Conservation (phyloP, 1,140 invertebrate species). For the Carposina sasakii region DNA sequence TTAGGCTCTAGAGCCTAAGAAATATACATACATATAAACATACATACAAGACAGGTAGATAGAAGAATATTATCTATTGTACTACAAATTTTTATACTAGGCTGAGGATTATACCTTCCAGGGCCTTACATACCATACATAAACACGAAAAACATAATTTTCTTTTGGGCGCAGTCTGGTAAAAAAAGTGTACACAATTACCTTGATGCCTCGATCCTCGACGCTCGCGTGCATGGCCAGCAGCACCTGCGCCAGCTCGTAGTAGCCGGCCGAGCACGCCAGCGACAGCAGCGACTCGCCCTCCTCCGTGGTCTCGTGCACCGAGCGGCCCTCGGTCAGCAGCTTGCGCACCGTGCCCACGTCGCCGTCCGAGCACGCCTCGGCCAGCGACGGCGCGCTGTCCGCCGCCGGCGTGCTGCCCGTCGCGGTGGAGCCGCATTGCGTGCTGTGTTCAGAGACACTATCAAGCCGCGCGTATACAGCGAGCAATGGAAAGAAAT, state of each 20-base stretch:
- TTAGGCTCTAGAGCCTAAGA: too few relatives aligned
- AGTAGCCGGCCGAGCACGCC: conserved; percentile 94
- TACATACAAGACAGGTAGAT: too few relatives aligned
- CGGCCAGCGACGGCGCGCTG: conserved; percentile 79
- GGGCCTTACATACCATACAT: too few relatives aligned
- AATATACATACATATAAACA: too few relatives aligned
- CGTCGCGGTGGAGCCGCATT: conserved; percentile 58
- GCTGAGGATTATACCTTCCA: too few relatives aligned
- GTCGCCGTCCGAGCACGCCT: conserved; percentile 94
- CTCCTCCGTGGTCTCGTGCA: conserved; percentile 94
- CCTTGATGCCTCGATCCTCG: conserved; percentile 91
- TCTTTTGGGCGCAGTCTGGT: neutral
- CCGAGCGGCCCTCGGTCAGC: conserved; percentile 90
- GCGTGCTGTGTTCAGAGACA: conserved; percentile 36
- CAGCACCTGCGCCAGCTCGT: conserved; percentile 93
- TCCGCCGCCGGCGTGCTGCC: conserved; percentile 41
- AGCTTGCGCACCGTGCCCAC: conserved; percentile 91
- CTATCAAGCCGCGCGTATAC: too few relatives aligned
- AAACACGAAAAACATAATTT: too few relatives aligned
- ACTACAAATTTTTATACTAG: too few relatives aligned
- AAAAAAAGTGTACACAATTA: conserved; percentile 17
- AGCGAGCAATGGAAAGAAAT: too few relatives aligned
- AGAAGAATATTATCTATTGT: too few relatives aligned
- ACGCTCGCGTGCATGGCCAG: conserved; percentile 98
- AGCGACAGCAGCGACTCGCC: conserved; percentile 93